Base-by-base conservation (phyloP, 1,140 invertebrate genomes). In the Apis laboriosa region DNA sequence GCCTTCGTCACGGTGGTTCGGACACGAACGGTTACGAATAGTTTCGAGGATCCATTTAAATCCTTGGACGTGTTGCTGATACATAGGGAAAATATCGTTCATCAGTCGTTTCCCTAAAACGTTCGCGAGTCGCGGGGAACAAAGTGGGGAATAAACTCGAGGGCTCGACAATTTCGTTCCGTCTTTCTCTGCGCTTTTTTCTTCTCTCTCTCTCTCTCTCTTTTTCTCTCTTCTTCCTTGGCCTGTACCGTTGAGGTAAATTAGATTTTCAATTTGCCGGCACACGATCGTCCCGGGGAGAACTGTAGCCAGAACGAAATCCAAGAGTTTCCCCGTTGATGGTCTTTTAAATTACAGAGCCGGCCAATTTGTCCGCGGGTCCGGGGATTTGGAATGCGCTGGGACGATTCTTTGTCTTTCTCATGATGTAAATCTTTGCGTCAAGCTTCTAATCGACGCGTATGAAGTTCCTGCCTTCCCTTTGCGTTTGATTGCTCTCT, bases 1-100 rank as follows among this genome's bases (percentile, higher is more conserved):
- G 79, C 87, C 89, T 76, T 85, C 81, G 82, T 84, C 84, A 64
- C 80, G 43, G 15, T 73, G 77, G 21, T 9, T 34, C 55, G 85
- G 83, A 79, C 77, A 77, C 68, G 72, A 80, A 89, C 85, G 86
- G 83, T 87, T 89, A 90, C 89, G 84, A 86, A 90, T 90, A 84
- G 87, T 85, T 87, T 72, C 83, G 43, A 80, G 83, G 84, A 81
- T 84, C 88, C 84, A 76, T 89, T 88, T 89, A 89, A 89, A 84
- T 81, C 78, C 61, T 58, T 1, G 61, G 71, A 86, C 84, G 77
- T 75, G 86, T 87, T 70, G 67, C 73, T 86, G 86, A 87, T 87
- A 87, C 73, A 58, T 71, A 68, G 68, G 49, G 77, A 80, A 87
- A 84, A 87, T 87, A 80, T 84, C 86, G 72, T 83, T 83, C 67